Conservation (phyloP, 2,888 invertebrate genomes). For the Melanargia galathea region DNA sequence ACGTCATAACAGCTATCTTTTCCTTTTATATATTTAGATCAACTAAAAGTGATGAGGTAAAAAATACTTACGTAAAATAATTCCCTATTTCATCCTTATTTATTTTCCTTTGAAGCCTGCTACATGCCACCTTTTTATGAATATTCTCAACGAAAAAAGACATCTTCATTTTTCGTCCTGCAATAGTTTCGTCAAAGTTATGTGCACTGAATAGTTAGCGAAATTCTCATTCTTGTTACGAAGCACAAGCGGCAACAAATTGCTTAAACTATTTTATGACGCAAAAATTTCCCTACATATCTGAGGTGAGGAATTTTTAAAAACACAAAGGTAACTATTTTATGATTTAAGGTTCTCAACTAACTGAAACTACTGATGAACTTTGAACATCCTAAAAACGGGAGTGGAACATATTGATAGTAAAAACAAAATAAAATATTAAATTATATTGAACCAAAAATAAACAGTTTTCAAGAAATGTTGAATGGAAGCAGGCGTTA, state of each 20-base stretch:
- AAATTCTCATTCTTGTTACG: not conserved
- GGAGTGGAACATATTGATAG: not conserved
- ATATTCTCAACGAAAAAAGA: not conserved
- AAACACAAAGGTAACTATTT: constrained; percentile 15
- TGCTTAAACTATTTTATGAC: constrained; percentile 14
- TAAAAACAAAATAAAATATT: too few species aligned
- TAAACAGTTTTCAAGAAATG: not conserved
- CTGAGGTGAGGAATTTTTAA: constrained; percentile 9
- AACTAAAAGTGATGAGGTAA: too few species aligned
- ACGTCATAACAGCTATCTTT: too few species aligned
- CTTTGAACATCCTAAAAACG: constrained; percentile 33
- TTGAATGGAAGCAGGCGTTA: too few species aligned
- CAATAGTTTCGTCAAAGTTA: constrained; percentile 1
- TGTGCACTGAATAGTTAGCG: not conserved
- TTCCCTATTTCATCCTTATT: not conserved
- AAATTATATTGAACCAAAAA: too few species aligned
- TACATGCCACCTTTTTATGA: not conserved
- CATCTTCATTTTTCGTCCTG: not conserved
- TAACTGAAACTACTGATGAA: constrained; percentile 29
- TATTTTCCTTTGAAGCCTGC: not conserved
- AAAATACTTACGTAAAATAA: not conserved
- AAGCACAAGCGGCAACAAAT: constrained; percentile 8
- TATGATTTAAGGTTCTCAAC: constrained; percentile 24
- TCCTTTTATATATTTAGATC: too few species aligned
- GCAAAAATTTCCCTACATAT: constrained; percentile 1